Evolutionary conservation across 2,113 vertebrate species (phyloP), one percentile per base, ranked within the genome.

Genomic region (Chunga burmeisteri): DNA sequence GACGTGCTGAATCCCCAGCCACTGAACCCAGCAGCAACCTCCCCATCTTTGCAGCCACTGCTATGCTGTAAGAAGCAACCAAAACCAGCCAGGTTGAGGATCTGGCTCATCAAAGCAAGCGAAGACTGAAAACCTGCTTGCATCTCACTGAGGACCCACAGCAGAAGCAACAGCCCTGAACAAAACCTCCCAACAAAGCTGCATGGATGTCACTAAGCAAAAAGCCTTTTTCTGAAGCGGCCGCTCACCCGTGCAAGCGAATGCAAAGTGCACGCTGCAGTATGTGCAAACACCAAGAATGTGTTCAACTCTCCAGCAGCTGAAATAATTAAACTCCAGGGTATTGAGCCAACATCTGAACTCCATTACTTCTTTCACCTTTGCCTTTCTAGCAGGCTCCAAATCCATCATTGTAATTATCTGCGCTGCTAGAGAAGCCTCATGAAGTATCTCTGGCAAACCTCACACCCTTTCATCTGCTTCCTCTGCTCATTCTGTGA

Each of bases 291-390:
- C 49, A 73, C 52, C 36, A 13, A 59, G 49, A 94, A 81, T 56
- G 59, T 53, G 23, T 53, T 75, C 44, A 16, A 27, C 36, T 89
- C 56, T 56, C 89, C 44, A 49, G 78, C 71, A 90, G 58, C 81
- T 40, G 20, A 96, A 92, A 94, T 95, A 90, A 96, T 96, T 95
- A 84, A 94, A 58, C 78, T 86, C 91, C 70, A 92, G 62, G 44
- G 71, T 81, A 86, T 88, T 0, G 3, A 86, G 53, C 52, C 49
- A 74, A 34, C 50, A 55, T 47, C 66, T 89, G 44, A 92, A 88
- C 88, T 80, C n/a, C 30, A 42, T 86, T 72, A 18, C 21, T 94
- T 86, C 49, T 26, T 52, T 47, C 62, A 44, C 61, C 46, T 87
- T 77, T 87, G 70, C 75, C 82, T 93, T 88, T 82, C 77, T 72